Percentiles rank a stretch among this genome's conserved stretches.
Conservation (phyloP, 2,888 invertebrate species). For the Pimpla rufipes region DNA sequence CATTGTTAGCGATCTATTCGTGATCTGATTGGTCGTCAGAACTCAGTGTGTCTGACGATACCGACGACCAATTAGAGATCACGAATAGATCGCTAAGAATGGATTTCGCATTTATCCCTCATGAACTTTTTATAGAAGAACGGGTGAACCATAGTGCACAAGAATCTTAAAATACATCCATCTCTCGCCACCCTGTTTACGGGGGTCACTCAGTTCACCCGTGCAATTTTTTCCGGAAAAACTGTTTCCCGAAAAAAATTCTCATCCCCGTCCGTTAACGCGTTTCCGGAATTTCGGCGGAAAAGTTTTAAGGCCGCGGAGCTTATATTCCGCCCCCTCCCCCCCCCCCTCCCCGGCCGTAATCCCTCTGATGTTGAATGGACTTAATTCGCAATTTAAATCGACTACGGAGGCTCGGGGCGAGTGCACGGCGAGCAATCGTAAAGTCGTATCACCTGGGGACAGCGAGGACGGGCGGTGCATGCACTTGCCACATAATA, state of each 20-base stretch:
- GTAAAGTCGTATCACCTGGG: slow-evolving; percentile 60
- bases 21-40: too few species aligned
- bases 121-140: too few species aligned
- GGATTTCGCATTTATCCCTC: too few species aligned
- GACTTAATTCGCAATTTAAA: slow-evolving; percentile 57
- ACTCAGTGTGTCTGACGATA: too few species aligned
- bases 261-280: background rate
- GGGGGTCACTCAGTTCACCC: too few species aligned
- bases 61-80: too few species aligned
- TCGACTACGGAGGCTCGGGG: slow-evolving; percentile 35
- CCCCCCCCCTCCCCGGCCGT: background rate
- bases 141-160: too few species aligned
- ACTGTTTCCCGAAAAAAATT: background rate
- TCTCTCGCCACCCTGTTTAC: too few species aligned
- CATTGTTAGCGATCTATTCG: too few species aligned
- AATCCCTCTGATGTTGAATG: slow-evolving; percentile 25
- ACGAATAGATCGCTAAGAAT: too few species aligned
- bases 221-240: background rate
- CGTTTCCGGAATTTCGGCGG: background rate
- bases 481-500: slow-evolving; percentile 9
- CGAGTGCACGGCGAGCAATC: slow-evolving; percentile 50
- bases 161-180: too few species aligned
- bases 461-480: slow-evolving; percentile 45
- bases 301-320: background rate
- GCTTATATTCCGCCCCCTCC: slow-evolving; percentile 18